phyloP scores from a whole-genome alignment of 2,888 invertebrate species.

The Chelonus formosanus region DNA sequence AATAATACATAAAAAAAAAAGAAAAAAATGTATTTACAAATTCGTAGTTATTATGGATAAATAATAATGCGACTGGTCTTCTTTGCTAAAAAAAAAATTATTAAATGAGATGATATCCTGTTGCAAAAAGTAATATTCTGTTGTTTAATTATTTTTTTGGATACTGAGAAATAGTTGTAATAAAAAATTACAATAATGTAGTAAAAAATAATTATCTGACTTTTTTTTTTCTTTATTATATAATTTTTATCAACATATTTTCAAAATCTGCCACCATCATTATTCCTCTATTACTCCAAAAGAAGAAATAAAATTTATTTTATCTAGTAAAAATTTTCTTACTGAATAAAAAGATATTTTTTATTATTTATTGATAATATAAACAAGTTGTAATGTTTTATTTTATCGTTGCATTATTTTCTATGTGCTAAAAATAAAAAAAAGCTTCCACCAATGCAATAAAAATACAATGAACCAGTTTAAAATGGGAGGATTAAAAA shows the following conservation, averaged over 20 bases:
- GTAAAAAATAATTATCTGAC: background rate
- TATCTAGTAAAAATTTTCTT: too few species aligned
- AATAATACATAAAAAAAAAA: conserved; percentile 4
- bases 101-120: conserved; percentile 9
- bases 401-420: too few species aligned
- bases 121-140: conserved; percentile 18
- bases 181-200: conserved; percentile 1
- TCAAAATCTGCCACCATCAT: too few species aligned
- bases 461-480: background rate
- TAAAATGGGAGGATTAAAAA: background rate
- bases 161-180: background rate
- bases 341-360: too few species aligned
- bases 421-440: too few species aligned
- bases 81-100: conserved; percentile 23
- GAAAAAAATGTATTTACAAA: conserved; percentile 25
- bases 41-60: conserved; percentile 18
- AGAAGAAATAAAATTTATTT: too few species aligned
- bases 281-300: too few species aligned
- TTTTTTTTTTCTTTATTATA: too few species aligned
- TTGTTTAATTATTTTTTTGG: conserved; percentile 9
- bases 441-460: background rate
- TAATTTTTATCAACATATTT: too few species aligned
- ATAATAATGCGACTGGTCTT: conserved; percentile 27
- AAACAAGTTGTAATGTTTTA: too few species aligned
- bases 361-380: too few species aligned